Evolutionary conservation across 2,113 vertebrate genomes (phyloP).

Genomic region (Struthidea cinerea): DNA sequence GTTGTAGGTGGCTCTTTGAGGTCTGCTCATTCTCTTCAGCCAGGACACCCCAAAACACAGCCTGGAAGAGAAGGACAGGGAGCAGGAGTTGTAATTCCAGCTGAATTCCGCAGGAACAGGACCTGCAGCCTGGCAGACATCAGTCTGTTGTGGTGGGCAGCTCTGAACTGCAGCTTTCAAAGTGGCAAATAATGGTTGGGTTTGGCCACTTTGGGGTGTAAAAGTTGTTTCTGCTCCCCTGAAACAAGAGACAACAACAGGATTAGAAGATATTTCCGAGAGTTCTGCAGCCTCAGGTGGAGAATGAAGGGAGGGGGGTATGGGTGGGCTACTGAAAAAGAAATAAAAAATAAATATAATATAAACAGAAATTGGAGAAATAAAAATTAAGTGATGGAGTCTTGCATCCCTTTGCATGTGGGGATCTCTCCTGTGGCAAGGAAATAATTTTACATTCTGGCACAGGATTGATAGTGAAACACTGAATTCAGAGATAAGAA

Average conservation of each 20-base stretch:
- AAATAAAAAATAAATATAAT: neutral
- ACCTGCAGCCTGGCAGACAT: neutral
- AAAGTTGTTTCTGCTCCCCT: neutral
- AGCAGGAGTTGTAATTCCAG: neutral
- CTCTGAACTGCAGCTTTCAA: neutral
- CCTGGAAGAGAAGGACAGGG: neutral
- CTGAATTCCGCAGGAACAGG: neutral
- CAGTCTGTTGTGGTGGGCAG: rapidly evolving
- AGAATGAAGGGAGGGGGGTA: neutral
- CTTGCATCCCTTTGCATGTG: neutral
- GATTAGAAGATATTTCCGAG: rapidly evolving
- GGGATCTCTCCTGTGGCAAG: neutral
- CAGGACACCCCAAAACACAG: neutral
- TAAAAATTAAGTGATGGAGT: neutral
- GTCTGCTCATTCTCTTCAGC: neutral
- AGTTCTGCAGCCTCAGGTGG: neutral
- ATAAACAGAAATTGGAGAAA: too few relatives aligned
- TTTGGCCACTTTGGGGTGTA: neutral
- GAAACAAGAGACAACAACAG: neutral
- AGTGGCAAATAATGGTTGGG: neutral
- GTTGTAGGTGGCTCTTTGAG: slow-evolving; percentile 13
- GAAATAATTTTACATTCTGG: neutral
- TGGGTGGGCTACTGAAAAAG: neutral
- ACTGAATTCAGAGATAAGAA: neutral
- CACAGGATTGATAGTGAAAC: neutral